These are phyloP conservation scores for Tridacna crocea DNA, from an alignment of 2,888 invertebrate species.

Conservation along the genomic window DNA sequence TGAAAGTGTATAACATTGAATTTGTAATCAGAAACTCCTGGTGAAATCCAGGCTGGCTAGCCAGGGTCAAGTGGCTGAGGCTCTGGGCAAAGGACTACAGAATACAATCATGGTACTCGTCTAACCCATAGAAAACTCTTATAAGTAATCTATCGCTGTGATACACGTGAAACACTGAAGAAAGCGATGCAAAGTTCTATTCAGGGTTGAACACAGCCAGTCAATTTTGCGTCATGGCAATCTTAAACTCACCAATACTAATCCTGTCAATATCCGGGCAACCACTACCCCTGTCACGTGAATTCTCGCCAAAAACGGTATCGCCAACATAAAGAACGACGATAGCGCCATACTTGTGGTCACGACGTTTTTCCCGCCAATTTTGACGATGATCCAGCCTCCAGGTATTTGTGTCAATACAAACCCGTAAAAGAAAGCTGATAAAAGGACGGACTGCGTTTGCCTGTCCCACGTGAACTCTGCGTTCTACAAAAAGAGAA, in stretches of 20 bases:
- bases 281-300: slow-evolving; percentile 69
- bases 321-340: slow-evolving; percentile 74
- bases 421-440: slow-evolving; percentile 75
- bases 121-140: no score
- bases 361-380: slow-evolving; percentile 81
- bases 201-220: no score
- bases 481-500: not conserved
- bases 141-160: no score
- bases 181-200: no score
- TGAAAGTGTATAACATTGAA: no score
- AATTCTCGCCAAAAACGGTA: slow-evolving; percentile 73
- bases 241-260: slow-evolving; percentile 70
- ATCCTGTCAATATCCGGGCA: slow-evolving; percentile 73
- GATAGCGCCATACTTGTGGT: slow-evolving; percentile 78
- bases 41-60: no score
- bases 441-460: slow-evolving; percentile 65
- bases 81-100: no score
- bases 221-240: no score
- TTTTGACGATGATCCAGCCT: slow-evolving; percentile 68
- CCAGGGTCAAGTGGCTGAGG: no score
- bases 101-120: no score
- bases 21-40: no score
- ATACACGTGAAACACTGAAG: no score
- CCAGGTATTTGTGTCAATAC: slow-evolving; percentile 68
- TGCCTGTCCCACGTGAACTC: slow-evolving; percentile 72